These are phyloP conservation scores for Petrophora chlorosata DNA, from an alignment of 2,888 invertebrate species.

Conservation along the genomic window DNA sequence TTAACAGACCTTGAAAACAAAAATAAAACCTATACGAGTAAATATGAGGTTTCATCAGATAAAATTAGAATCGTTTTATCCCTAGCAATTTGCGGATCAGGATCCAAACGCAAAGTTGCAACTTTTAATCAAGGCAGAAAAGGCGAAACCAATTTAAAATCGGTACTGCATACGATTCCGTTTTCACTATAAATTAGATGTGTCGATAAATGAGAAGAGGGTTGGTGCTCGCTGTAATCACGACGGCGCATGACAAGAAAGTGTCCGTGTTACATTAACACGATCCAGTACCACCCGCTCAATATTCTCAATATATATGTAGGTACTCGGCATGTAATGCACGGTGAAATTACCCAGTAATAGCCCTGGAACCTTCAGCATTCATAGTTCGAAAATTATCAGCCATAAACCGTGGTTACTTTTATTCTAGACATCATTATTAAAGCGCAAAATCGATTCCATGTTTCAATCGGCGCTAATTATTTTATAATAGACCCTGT, in stretches of 20 bases:
- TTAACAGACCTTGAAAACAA: conserved; percentile 3
- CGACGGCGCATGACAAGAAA: conserved; percentile 63
- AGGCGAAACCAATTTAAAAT: conserved; percentile 1
- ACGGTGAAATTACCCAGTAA: conserved; percentile 75
- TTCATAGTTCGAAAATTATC: conserved; percentile 81
- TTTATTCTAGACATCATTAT: conserved; percentile 70
- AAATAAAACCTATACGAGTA: no score
- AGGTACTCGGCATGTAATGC: conserved; percentile 70
- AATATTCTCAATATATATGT: conserved; percentile 67
- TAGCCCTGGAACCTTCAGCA: conserved; percentile 72
- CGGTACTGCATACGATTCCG: conserved; percentile 24
- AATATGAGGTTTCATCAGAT: background rate
- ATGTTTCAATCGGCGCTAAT: conserved; percentile 41
- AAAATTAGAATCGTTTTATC: background rate
- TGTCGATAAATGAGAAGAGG: conserved; percentile 37
- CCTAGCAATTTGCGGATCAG: background rate
- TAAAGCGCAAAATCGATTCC: conserved; percentile 34
- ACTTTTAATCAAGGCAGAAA: conserved; percentile 6
- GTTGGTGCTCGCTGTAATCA: conserved; percentile 56
- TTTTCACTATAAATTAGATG: conserved; percentile 43
- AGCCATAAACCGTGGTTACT: conserved; percentile 74
- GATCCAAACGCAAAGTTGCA: background rate
- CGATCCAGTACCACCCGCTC: conserved; percentile 64
- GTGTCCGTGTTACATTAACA: conserved; percentile 74
- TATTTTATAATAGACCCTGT: conserved; percentile 50